phyloP scores from a whole-genome alignment of 2,888 invertebrate genomes.

The Seira ritae region DNA sequence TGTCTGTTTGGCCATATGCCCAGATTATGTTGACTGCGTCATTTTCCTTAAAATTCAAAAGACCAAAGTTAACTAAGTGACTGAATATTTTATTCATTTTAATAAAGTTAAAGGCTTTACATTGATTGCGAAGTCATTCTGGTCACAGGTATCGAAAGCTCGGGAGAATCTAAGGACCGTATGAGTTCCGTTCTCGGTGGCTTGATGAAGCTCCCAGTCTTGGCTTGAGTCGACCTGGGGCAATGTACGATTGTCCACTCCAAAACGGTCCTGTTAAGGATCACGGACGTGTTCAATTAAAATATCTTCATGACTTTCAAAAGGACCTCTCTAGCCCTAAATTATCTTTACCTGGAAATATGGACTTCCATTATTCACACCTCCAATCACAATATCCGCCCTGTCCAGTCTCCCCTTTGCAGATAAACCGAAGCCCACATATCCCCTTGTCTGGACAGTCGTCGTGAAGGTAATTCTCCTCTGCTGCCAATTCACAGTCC shows the following conservation, averaged over 20 bases:
- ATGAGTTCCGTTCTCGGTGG: slow-evolving; percentile 1
- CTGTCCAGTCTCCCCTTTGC: background rate
- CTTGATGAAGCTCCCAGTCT: background rate
- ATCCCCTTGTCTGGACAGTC: background rate
- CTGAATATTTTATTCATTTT: no score
- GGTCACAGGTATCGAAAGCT: slow-evolving; percentile 29
- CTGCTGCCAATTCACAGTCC: background rate
- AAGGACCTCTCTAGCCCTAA: background rate
- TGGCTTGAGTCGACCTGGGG: background rate
- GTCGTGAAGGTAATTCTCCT: background rate
- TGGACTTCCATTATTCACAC: background rate
- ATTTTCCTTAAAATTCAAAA: background rate
- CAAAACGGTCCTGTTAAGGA: slow-evolving; percentile 8
- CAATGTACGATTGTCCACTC: background rate
- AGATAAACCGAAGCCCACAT: slow-evolving; percentile 10
- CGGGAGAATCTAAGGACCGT: slow-evolving; percentile 22
- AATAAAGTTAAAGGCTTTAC: no score
- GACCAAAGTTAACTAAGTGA: no score
- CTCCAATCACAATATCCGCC: slow-evolving; percentile 28
- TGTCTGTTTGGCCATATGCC: background rate
- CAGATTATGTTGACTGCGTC: background rate
- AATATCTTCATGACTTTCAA: background rate
- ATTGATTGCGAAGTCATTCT: slow-evolving; percentile 17
- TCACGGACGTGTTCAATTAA: background rate
- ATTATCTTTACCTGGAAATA: slow-evolving; percentile 6